phyloP scores from a whole-genome alignment of 2,113 vertebrate species.

The Rhinoptilus africanus region DNA sequence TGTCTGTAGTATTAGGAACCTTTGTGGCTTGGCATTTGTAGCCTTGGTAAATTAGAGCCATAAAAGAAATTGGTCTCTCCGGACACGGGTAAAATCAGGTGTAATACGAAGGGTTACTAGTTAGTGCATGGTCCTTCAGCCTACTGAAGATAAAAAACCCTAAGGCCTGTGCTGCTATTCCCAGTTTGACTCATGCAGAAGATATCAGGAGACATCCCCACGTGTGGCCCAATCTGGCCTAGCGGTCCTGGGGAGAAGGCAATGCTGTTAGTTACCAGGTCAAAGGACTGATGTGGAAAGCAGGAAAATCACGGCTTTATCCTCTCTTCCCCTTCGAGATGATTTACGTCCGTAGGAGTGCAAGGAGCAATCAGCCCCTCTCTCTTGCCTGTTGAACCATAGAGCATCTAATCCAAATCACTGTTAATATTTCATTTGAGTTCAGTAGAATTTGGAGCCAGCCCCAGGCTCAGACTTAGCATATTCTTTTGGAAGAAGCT shows the following conservation, averaged over 20 bases:
- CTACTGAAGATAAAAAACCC: background rate
- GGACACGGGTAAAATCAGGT: conserved; percentile 21
- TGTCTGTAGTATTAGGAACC: background rate
- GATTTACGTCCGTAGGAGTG: background rate
- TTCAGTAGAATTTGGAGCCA: conserved; percentile 38
- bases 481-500: conserved; percentile 32
- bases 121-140: background rate
- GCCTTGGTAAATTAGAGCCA: conserved; percentile 11
- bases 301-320: background rate
- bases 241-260: background rate
- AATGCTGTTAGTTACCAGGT: background rate
- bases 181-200: background rate
- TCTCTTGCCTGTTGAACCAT: background rate
- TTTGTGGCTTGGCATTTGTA: conserved; percentile 36
- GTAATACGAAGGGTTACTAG: background rate
- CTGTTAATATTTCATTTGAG: conserved; percentile 19
- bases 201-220: background rate
- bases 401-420: conserved; percentile 35
- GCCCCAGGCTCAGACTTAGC: conserved; percentile 54
- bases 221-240: background rate
- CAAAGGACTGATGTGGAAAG: background rate
- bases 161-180: background rate
- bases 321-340: background rate
- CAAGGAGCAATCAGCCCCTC: conserved; percentile 20
- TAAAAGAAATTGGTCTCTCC: background rate